These are phyloP conservation scores for Taphrorychus bicolor DNA, from an alignment of 2,888 invertebrate genomes.

Conservation along the genomic window DNA sequence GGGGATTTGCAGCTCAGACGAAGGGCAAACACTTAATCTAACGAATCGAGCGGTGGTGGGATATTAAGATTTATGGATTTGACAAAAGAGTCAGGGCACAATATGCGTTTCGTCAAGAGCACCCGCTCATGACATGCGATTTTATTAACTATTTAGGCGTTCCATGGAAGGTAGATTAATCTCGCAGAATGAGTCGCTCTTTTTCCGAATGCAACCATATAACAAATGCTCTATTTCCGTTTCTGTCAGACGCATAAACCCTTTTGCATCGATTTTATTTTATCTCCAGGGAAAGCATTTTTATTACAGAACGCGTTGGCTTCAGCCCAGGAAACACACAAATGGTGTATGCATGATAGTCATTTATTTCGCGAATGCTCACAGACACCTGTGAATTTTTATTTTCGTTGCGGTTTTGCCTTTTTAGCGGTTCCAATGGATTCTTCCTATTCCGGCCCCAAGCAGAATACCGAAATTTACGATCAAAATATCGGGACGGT, in stretches of 20 bases:
- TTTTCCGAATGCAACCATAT: not conserved
- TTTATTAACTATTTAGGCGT: not conserved
- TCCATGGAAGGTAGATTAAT: not conserved
- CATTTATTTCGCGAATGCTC: conserved; percentile 47
- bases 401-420: conserved; percentile 28
- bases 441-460: not conserved
- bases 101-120: not conserved
- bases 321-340: conserved; percentile 39
- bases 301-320: conserved; percentile 31
- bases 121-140: not conserved
- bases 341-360: conserved; percentile 45
- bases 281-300: conserved; percentile 27
- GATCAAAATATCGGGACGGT: not conserved
- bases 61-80: not conserved
- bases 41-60: not conserved
- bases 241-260: conserved; percentile 30
- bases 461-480: not conserved
- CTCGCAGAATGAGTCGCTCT: not conserved
- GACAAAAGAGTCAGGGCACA: too few species aligned
- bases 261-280: conserved; percentile 31
- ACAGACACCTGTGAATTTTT: conserved; percentile 47
- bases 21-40: not conserved
- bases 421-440: conserved; percentile 3
- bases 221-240: conserved; percentile 23
- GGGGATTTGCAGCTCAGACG: not conserved